Evolutionary conservation across 1,140 invertebrate species (phyloP).

Genomic region (Limonius californicus): DNA sequence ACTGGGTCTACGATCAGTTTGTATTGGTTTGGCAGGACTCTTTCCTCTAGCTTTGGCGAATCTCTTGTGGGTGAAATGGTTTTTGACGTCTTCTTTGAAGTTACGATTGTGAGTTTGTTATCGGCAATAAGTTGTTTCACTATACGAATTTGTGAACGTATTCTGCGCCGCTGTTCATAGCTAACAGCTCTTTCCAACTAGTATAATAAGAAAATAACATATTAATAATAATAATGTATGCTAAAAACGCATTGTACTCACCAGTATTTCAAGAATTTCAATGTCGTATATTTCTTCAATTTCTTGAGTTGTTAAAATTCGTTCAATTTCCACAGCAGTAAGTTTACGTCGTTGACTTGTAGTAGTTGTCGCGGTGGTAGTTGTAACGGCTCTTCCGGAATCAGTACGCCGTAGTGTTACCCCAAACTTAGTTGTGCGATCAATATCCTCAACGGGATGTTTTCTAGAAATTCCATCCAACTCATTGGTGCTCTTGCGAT

Average conservation of each 20-base stretch:
- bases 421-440: constrained; percentile 58
- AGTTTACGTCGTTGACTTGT: neutral
- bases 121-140: constrained; percentile 57
- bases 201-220: constrained; percentile 12
- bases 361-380: constrained; percentile 6
- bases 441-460: constrained; percentile 29
- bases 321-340: neutral
- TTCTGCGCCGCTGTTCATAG: constrained; percentile 69
- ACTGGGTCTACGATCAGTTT: too few species aligned
- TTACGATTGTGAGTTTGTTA: constrained; percentile 37
- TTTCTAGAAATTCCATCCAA: neutral
- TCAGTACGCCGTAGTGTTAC: constrained; percentile 57
- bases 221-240: neutral
- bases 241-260: constrained; percentile 42
- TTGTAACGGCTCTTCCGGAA: constrained; percentile 46
- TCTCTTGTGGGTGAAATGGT: constrained; percentile 9
- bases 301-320: constrained; percentile 38
- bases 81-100: constrained; percentile 25
- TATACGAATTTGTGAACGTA: constrained; percentile 68
- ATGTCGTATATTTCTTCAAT: constrained; percentile 70
- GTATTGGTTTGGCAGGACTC: neutral
- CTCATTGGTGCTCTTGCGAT: constrained; percentile 28
- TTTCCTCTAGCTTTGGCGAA: constrained; percentile 16
- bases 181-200: constrained; percentile 68
- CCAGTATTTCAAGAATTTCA: constrained; percentile 63